phyloP scores from a whole-genome alignment of 1,140 invertebrate species.

The Conus ventricosus region DNA sequence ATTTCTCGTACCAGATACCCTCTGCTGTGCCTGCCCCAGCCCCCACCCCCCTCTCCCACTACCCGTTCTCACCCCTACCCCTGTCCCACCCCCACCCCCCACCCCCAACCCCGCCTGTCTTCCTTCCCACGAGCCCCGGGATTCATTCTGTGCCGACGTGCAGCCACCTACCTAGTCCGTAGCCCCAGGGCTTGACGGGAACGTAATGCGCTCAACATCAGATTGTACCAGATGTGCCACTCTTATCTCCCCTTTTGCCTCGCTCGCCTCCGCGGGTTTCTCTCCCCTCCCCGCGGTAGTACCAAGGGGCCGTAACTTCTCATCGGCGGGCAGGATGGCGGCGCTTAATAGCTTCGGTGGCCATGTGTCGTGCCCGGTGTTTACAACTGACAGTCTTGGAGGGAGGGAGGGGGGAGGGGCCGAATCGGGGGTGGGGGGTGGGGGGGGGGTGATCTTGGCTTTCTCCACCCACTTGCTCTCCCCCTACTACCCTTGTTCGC shows the following conservation, averaged over 20 bases:
- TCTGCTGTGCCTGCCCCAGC: too few species aligned
- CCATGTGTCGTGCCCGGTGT: conserved; percentile 31
- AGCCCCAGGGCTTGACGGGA: not conserved
- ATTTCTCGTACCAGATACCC: too few species aligned
- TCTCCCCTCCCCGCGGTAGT: not conserved
- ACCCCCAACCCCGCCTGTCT: too few species aligned
- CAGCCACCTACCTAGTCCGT: not conserved
- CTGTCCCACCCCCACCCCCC: too few species aligned
- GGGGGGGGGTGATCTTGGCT: too few species aligned
- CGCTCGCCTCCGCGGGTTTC: not conserved
- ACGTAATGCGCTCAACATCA: conserved; percentile 30
- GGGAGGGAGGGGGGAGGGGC: too few species aligned
- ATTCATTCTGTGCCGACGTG: too few species aligned
- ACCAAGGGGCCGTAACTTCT: conserved; percentile 6
- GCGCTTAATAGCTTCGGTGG: conserved; percentile 17
- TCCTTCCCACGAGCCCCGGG: not conserved
- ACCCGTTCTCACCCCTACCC: too few species aligned
- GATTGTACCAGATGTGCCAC: conserved; percentile 35
- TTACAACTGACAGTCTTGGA: conserved; percentile 1
- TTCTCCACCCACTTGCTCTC: too few species aligned
- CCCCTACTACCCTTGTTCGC: not conserved
- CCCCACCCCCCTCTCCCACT: too few species aligned
- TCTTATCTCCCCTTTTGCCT: conserved; percentile 16
- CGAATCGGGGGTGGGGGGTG: too few species aligned
- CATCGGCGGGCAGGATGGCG: conserved; percentile 14